Conservation (phyloP, 2,113 vertebrate species). For the Pterocles burchelli region DNA sequence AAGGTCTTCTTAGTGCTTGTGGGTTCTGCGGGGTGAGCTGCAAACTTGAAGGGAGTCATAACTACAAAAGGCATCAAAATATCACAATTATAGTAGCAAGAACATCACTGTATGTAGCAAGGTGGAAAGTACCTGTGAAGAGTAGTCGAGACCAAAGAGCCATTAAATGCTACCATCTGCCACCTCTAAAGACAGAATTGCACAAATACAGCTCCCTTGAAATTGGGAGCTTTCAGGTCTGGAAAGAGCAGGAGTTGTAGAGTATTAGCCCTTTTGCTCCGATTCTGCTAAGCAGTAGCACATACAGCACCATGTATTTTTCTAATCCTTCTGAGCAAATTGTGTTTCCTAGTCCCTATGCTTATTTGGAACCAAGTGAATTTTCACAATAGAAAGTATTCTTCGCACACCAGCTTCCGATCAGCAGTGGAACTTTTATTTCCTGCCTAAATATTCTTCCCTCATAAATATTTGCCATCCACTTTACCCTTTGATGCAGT, state of each 20-base stretch:
- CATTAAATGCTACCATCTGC: neutral
- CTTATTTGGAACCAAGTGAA: neutral
- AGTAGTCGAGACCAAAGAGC: neutral
- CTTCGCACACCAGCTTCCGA: neutral
- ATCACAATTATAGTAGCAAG: neutral
- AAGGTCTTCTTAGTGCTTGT: conserved; percentile 84
- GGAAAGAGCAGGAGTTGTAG: neutral
- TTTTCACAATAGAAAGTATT: neutral
- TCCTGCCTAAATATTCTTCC: too few relatives aligned
- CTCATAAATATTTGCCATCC: neutral
- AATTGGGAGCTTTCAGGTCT: neutral
- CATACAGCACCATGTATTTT: neutral
- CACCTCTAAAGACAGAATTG: neutral
- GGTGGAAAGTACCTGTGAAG: neutral
- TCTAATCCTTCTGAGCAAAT: neutral
- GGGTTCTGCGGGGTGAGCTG: conserved; percentile 58
- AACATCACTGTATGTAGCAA: neutral
- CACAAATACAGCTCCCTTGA: neutral
- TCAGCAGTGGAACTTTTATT: neutral
- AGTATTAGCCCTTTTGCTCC: neutral
- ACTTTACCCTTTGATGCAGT: conserved; percentile 11
- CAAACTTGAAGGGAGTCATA: conserved; percentile 80
- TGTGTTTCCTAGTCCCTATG: neutral
- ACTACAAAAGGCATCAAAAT: conserved; percentile 59
- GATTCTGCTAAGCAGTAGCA: neutral